phyloP scores from a whole-genome alignment of 2,113 vertebrate genomes.

The Hypomesus transpacificus region DNA sequence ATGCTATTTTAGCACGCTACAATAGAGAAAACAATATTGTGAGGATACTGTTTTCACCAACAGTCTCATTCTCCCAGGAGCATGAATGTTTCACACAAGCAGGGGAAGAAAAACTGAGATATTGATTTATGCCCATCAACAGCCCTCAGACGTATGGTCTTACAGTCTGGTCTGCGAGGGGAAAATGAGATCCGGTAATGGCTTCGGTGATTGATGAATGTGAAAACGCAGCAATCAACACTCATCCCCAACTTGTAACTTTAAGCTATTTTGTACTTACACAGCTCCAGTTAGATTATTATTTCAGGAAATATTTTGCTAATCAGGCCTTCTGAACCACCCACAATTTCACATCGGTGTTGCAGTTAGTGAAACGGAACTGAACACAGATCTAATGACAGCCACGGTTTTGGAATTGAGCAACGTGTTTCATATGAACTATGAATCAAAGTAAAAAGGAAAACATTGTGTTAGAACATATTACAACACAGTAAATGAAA shows the following conservation, averaged over 20 bases:
- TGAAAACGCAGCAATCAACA: slow-evolving; percentile 32
- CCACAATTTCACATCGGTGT: slow-evolving; percentile 8
- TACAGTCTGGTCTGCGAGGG: slow-evolving; percentile 12
- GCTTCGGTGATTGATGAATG: slow-evolving; percentile 28
- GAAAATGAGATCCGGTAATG: slow-evolving; percentile 25
- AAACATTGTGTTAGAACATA: neutral
- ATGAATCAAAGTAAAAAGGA: neutral
- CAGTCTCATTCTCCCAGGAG: neutral
- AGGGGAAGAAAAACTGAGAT: neutral
- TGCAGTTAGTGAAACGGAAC: neutral
- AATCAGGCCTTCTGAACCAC: slow-evolving; percentile 20
- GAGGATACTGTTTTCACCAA: neutral
- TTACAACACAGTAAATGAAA: no score
- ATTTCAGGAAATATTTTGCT: slow-evolving; percentile 37
- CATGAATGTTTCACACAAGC: neutral
- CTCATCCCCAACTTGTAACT: slow-evolving; percentile 7
- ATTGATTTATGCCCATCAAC: slow-evolving; percentile 28
- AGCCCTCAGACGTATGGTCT: slow-evolving; percentile 4
- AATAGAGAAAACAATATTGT: neutral
- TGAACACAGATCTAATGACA: neutral
- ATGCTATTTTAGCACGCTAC: no score
- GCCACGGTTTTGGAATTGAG: neutral
- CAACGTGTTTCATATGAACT: slow-evolving; percentile 1
- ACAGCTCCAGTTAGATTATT: slow-evolving; percentile 28
- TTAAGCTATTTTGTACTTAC: slow-evolving; percentile 15